Base-by-base conservation (phyloP, 2,797 vertebrate species). In the Cossypha heuglini region DNA sequence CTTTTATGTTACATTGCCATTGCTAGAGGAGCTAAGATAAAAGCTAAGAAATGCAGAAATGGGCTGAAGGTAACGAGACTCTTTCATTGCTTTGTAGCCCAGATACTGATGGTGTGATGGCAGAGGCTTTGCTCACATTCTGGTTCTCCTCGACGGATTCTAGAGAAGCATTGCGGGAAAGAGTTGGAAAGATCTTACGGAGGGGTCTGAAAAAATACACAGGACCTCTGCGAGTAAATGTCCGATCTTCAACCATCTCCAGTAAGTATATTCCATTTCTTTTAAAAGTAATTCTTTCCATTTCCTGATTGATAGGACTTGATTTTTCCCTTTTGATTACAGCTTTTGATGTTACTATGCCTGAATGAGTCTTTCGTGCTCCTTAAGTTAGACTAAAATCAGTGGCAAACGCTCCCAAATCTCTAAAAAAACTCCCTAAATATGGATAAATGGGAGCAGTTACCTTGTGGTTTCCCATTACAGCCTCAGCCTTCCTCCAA, bases 101-200 rank as follows among this genome's bases (percentile, higher is more conserved):
- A 78, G 84, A 95, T 76, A 67, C 86, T 63, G 95, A 92, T 18
- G 97, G 97, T 81, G 95, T 97, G 45, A 40, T 93, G 49, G 91
- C 97, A 88, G 97, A 98, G 43, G 68, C 84, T 90, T 93, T 98
- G 76, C 96, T 98, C 86, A 98, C 97, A 9, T 98, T 98, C 95
- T 96, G 92, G 77, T 97, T 96, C 79, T 97, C 79, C 66, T 62
- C 89, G 75, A 93, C 77, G 93, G 97, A 98, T 90, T 95, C 91
- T 40, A 75, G 73, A 88, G 97, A 91, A 93, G 82, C 75, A 33
- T 20, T 97, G 77, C 16, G 42, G 67, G 77, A 88, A 54, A 97
- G 20, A 59, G 62, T 95, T 8, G 76, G 95, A 86, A 93, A 28
- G 59, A 95, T 96, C 92, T 94, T 98, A 84, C 29, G 49, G 64